Conservation (phyloP, 2,113 vertebrate genomes). For the Oenanthe oenanthe region DNA sequence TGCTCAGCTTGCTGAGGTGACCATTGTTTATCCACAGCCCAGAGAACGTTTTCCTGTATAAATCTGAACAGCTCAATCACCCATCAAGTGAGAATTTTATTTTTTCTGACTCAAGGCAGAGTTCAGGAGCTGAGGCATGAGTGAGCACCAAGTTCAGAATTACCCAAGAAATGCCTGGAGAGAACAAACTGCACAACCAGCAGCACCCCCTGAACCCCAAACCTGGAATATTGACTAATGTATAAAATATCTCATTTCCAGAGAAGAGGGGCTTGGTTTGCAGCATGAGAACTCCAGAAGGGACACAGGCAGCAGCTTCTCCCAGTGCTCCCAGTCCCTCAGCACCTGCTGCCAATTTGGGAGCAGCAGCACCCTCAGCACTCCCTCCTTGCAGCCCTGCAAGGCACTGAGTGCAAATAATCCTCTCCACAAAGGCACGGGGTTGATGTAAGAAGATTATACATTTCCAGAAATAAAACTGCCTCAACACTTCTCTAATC, state of each 20-base stretch:
- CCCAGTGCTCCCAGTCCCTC: background rate
- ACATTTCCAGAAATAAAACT: conserved; percentile 46
- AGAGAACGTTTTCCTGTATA: background rate
- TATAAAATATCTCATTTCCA: fast-evolving
- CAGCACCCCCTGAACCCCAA: background rate
- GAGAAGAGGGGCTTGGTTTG: background rate
- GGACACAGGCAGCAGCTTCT: background rate
- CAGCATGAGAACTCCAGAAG: background rate
- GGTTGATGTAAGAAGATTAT: conserved; percentile 46
- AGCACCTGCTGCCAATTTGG: conserved; percentile 5
- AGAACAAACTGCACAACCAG: background rate
- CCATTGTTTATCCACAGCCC: background rate
- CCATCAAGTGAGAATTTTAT: background rate
- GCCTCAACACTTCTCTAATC: background rate
- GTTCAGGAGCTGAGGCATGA: background rate
- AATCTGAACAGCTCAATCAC: background rate
- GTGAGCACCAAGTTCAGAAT: background rate
- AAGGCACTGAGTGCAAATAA: background rate
- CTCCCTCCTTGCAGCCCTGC: background rate
- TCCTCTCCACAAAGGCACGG: conserved; percentile 5
- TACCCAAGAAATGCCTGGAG: background rate
- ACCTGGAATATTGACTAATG: fast-evolving
- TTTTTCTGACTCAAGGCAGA: background rate
- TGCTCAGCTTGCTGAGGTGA: background rate
- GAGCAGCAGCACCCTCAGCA: background rate